These are phyloP conservation scores for Lordiphosa fenestrarum DNA, from an alignment of 2,888 invertebrate species.

Conservation along the genomic window DNA sequence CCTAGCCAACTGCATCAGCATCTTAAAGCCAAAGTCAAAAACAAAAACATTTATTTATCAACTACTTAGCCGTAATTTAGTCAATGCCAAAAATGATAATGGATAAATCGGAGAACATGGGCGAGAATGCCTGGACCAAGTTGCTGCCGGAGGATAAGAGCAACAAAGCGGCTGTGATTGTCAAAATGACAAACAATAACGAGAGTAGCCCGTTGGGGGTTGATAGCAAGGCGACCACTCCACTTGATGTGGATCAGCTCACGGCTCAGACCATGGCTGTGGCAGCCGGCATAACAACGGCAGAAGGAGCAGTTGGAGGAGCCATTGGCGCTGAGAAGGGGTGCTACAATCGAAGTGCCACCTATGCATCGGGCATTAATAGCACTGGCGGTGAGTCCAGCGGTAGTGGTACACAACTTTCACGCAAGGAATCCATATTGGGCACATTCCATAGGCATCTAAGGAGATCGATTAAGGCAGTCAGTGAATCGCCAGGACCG, in stretches of 20 bases:
- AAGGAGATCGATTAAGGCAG: slow-evolving; percentile 79
- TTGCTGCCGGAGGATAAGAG: slow-evolving; percentile 74
- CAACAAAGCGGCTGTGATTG: slow-evolving; percentile 64
- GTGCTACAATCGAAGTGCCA: slow-evolving; percentile 57
- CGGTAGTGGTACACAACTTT: slow-evolving; percentile 61
- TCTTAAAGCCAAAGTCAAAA: slow-evolving; percentile 29
- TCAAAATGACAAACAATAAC: slow-evolving; percentile 57
- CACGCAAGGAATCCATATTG: slow-evolving; percentile 78
- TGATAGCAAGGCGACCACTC: slow-evolving; percentile 60
- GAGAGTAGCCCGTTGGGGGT: slow-evolving; percentile 3
- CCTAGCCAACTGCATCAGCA: background rate
- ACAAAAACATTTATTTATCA: slow-evolving; percentile 19
- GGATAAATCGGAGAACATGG: slow-evolving; percentile 75
- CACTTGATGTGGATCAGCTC: slow-evolving; percentile 63
- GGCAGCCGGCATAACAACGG: slow-evolving; percentile 9
- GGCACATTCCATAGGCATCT: slow-evolving; percentile 80
- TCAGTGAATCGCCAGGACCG: slow-evolving; percentile 80
- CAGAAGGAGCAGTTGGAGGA: slow-evolving; percentile 6
- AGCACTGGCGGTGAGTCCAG: slow-evolving; percentile 57
- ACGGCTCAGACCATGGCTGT: slow-evolving; percentile 11
- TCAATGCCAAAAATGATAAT: slow-evolving; percentile 75
- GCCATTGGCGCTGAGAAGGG: slow-evolving; percentile 29
- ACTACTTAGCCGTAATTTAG: slow-evolving; percentile 26
- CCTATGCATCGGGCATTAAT: slow-evolving; percentile 61
- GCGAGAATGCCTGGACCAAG: slow-evolving; percentile 80